These are phyloP conservation scores for Pangasius krempfi DNA, from an alignment of 2,797 vertebrate species.

Conservation along the genomic window DNA sequence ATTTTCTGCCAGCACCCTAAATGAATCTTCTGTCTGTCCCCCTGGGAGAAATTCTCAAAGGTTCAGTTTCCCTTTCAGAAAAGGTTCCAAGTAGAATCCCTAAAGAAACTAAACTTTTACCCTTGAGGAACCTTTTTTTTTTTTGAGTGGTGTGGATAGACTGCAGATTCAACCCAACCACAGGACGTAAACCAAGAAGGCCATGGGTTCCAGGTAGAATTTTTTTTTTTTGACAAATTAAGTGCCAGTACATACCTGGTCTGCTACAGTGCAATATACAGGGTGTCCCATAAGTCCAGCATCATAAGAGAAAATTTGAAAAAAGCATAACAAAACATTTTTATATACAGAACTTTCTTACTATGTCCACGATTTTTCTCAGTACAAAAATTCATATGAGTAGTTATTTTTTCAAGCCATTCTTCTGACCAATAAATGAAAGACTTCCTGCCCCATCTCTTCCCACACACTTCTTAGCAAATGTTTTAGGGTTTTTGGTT, in stretches of 20 bases:
- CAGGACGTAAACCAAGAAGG: neutral
- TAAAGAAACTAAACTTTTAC: neutral
- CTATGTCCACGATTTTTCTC: neutral
- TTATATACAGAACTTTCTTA: neutral
- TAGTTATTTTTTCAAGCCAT: neutral
- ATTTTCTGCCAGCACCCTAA: neutral
- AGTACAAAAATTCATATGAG: neutral
- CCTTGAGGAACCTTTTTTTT: neutral
- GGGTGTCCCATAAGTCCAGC: neutral
- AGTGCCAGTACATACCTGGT: neutral
- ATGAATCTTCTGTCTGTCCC: neutral
- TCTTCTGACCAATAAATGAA: neutral
- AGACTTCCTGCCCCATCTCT: neutral
- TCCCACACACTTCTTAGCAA: neutral
- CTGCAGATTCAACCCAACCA: neutral
- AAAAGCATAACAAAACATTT: neutral
- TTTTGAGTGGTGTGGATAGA: neutral
- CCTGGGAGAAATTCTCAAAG: constrained; percentile 6
- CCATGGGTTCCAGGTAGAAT: neutral
- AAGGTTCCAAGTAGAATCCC: neutral
- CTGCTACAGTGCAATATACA: neutral
- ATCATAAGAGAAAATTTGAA: neutral
- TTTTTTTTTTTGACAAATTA: neutral
- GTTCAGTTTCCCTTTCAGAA: neutral
- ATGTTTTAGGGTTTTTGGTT: neutral